A percentile compares a stretch with the other conserved stretches of the same genome.
Evolutionary conservation across 2,888 invertebrate genomes (phyloP).

Genomic region (Synanthedon andrenaeformis): DNA sequence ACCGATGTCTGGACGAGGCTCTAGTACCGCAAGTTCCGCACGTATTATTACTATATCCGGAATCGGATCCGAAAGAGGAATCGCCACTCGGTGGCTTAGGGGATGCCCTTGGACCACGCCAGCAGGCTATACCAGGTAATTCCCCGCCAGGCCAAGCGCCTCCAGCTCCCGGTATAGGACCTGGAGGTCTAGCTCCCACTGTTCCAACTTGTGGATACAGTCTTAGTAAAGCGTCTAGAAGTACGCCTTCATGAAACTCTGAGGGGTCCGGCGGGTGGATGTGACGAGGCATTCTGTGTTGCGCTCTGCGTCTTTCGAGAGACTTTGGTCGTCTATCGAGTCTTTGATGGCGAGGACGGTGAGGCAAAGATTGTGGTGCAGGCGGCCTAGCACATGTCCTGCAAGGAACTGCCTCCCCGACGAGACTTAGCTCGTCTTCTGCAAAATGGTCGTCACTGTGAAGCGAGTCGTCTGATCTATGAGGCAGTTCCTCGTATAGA

Average conservation of each 20-base stretch:
- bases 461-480: conserved; percentile 69
- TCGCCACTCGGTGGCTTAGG: conserved; percentile 77
- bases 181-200: conserved; percentile 66
- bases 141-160: conserved; percentile 79
- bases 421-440: conserved; percentile 80
- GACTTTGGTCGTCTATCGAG: conserved; percentile 70
- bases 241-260: conserved; percentile 84
- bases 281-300: conserved; percentile 58
- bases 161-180: conserved; percentile 67
- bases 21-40: conserved; percentile 77
- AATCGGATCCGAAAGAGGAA: conserved; percentile 86
- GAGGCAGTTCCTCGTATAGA: conserved; percentile 83
- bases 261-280: conserved; percentile 79
- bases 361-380: conserved; percentile 63
- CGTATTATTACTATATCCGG: conserved; percentile 86
- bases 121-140: conserved; percentile 68
- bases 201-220: conserved; percentile 80
- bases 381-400: conserved; percentile 64
- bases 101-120: conserved; percentile 64
- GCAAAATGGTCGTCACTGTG: conserved; percentile 88
- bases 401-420: conserved; percentile 60
- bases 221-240: conserved; percentile 79
- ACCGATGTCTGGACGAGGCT: conserved; percentile 62
- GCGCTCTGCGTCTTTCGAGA: conserved; percentile 62
- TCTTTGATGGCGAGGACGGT: conserved; percentile 71